A percentile compares a stretch with the other conserved stretches of the same genome.
Conservation (phyloP, 2,888 invertebrate species). For the Oscheius onirici region DNA sequence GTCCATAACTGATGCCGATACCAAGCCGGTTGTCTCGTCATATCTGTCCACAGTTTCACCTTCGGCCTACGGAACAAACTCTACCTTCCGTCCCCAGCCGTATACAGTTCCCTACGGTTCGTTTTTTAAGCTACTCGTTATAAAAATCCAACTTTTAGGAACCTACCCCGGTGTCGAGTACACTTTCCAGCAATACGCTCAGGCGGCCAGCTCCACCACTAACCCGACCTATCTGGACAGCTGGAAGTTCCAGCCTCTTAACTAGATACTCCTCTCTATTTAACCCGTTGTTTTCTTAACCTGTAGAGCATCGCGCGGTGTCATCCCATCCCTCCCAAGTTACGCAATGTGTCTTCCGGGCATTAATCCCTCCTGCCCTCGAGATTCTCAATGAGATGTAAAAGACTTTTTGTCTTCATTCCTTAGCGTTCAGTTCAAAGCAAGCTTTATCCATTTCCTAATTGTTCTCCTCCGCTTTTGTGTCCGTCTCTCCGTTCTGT, state of each 20-base stretch:
- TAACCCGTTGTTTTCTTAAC: not conserved
- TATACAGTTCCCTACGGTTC: constrained; percentile 44
- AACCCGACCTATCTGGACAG: constrained; percentile 12
- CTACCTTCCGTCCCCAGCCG: constrained; percentile 49
- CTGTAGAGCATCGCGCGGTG: constrained; percentile 21
- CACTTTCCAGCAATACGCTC: constrained; percentile 21
- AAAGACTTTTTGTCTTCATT: constrained; percentile 19
- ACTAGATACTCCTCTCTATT: not conserved
- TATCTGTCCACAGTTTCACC: constrained; percentile 34
- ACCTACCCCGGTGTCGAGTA: constrained; percentile 24
- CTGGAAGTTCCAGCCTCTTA: constrained; percentile 20
- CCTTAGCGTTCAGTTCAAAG: constrained; percentile 25
- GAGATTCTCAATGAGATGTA: constrained; percentile 33
- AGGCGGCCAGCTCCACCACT: constrained; percentile 12
- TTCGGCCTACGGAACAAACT: constrained; percentile 36
- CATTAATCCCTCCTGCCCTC: constrained; percentile 18
- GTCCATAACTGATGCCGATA: constrained; percentile 38
- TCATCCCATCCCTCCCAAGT: constrained; percentile 19
- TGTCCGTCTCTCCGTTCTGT: not conserved
- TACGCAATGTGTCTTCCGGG: constrained; percentile 32
- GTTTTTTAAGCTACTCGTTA: not conserved
- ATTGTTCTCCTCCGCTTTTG: too few species aligned
- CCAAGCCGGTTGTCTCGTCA: constrained; percentile 27
- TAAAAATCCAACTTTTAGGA: not conserved
- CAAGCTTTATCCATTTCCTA: constrained; percentile 16